phyloP scores from a whole-genome alignment of 2,797 vertebrate genomes.

The Alosa sapidissima region DNA sequence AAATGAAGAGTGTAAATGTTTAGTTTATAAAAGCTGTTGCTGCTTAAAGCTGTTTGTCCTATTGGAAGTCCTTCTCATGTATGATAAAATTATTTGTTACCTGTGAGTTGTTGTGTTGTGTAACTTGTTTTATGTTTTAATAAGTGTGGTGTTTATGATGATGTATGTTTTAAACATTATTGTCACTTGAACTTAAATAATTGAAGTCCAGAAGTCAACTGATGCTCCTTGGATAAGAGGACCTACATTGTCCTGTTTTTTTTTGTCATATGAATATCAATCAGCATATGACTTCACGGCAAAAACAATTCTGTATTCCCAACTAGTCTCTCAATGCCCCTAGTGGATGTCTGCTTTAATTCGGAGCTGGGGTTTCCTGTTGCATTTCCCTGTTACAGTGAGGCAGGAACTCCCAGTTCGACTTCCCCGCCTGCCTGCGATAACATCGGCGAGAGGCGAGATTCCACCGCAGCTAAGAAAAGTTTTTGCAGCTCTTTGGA shows the following conservation, averaged over 20 bases:
- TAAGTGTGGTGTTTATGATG: background rate
- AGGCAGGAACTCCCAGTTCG: constrained; percentile 76
- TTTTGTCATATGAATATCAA: background rate
- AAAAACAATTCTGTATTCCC: background rate
- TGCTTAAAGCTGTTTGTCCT: background rate
- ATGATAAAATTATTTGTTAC: constrained; percentile 16
- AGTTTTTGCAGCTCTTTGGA: background rate
- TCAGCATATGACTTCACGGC: background rate
- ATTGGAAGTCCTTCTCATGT: constrained; percentile 8
- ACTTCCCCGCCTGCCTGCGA: constrained; percentile 54
- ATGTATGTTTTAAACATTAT: background rate
- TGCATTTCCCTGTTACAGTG: constrained; percentile 70
- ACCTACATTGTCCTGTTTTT: no score
- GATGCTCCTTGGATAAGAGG: no score
- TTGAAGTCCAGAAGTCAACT: no score
- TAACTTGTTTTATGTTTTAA: background rate
- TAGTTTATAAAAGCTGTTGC: background rate
- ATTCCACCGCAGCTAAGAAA: constrained; percentile 48
- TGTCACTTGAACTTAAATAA: no score
- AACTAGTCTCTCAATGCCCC: constrained; percentile 11
- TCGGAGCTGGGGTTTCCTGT: constrained; percentile 56
- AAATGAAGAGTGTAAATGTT: constrained; percentile 22
- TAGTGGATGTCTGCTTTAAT: constrained; percentile 9
- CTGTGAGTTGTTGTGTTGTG: background rate
- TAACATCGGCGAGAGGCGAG: constrained; percentile 58